Percentiles rank a stretch among this genome's conserved stretches.
These are phyloP conservation scores for Solen grandis DNA, from an alignment of 1,140 invertebrate genomes.

Conservation along the genomic window DNA sequence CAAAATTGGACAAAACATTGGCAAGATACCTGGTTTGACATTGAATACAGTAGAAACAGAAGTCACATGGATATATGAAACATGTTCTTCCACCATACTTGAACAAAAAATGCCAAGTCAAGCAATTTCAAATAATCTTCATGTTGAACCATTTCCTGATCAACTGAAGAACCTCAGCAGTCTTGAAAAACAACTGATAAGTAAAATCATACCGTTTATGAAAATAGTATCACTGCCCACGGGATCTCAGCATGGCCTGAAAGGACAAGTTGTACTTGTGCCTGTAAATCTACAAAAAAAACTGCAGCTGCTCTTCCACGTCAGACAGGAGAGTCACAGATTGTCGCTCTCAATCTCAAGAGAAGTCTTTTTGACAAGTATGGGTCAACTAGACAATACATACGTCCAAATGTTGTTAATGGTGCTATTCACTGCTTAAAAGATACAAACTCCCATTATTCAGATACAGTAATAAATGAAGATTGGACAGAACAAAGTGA, in stretches of 20 bases:
- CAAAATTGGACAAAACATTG: too few relatives aligned
- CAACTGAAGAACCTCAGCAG: not conserved
- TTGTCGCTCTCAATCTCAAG: slow-evolving; percentile 1
- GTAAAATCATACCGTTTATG: slow-evolving; percentile 7
- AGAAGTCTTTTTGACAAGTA: too few relatives aligned
- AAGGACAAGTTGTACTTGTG: slow-evolving; percentile 1
- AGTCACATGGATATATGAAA: too few relatives aligned
- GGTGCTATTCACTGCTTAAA: not conserved
- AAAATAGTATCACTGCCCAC: too few relatives aligned
- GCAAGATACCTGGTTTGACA: too few relatives aligned
- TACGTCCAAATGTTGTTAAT: not conserved
- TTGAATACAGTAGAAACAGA: too few relatives aligned
- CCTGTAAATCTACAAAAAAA: slow-evolving; percentile 2
- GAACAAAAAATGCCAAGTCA: slow-evolving; percentile 11
- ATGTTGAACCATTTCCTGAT: not conserved
- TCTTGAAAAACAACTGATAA: slow-evolving; percentile 10
- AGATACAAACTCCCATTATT: too few relatives aligned
- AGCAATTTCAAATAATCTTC: not conserved
- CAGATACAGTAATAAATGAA: too few relatives aligned
- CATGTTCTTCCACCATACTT: too few relatives aligned
- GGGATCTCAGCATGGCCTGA: not conserved
- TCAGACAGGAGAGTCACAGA: slow-evolving; percentile 2
- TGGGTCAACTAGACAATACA: not conserved
- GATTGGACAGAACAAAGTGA: not conserved
- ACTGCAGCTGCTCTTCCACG: not conserved